Base-by-base conservation (phyloP, 2,888 invertebrate species). In the Rhamnusium bicolor region DNA sequence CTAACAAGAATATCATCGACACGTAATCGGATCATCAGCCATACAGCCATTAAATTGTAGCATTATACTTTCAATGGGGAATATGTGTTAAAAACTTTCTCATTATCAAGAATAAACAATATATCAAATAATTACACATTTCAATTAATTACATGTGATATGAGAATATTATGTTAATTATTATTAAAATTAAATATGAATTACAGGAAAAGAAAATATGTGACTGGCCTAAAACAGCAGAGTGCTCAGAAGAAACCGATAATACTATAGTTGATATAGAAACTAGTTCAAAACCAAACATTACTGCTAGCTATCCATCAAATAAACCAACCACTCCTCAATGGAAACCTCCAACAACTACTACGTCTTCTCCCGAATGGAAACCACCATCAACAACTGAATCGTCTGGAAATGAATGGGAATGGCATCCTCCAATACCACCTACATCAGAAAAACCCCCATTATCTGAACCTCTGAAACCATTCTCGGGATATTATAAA, bases 171-270 rank as follows among this genome's bases (percentile, higher is more conserved):
- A n/a, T n/a, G n/a, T n/a, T n/a, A n/a, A n/a, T n/a, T n/a, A 51
- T 1, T 10, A 18, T 16, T 14, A 49, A 49, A 49, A 49, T 47
- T 1, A 19, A 51, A 51, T 51, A 3, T 51, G 51, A 19, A 19
- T 51, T 51, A 19, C 80, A 92, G 90, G 90, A 91, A 7, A 89
- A 89, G 77, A 90, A 91, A 84, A 91, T 91, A 63, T 94, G 94
- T 80, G 94, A 94, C 83, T 94, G 94, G 94, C 94, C 94, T 0
- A 87, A 85, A 29, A 90, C 89, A 72, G 92, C 94, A 0, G 89
- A 91, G 74, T 94, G 94, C 81, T 88, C 80, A 18, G 72, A 79
- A 58, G 75, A 75, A 46, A 71, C 71, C 14, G 74, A 77, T 40
- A 76, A 77, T 47, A 74, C 56, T 24, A 74, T 69, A 18, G 61